These are phyloP conservation scores for Apodemus agrarius DNA, from an alignment of 2,797 vertebrate species.

Conservation along the genomic window DNA sequence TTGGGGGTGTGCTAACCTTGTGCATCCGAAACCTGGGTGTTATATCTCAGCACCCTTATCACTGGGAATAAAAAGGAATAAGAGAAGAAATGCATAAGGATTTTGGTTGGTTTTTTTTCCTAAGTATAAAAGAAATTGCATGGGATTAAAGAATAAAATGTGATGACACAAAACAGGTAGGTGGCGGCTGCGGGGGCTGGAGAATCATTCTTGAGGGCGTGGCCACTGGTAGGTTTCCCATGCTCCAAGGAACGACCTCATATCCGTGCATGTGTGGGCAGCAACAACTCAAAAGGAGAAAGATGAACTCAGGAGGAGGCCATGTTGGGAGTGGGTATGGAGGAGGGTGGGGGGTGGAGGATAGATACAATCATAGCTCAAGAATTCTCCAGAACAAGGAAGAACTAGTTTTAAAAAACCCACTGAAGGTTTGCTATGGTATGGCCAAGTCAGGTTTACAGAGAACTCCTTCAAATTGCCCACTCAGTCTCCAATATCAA, in stretches of 20 bases:
- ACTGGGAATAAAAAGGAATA: neutral
- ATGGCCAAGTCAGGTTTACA: neutral
- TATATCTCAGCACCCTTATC: neutral
- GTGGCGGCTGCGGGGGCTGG: too few species aligned
- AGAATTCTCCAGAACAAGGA: neutral
- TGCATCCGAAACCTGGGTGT: neutral
- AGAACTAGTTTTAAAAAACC: neutral
- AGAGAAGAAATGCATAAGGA: neutral
- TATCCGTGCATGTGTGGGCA: neutral
- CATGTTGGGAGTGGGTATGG: neutral
- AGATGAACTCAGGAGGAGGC: neutral
- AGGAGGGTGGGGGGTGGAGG: neutral
- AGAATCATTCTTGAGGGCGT: neutral
- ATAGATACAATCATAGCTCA: neutral
- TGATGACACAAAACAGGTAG: neutral
- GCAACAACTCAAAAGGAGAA: neutral
- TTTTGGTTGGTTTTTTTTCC: slow-evolving; percentile 34
- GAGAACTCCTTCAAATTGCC: slow-evolving; percentile 6
- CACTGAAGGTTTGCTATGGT: neutral
- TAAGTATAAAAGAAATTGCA: slow-evolving; percentile 32
- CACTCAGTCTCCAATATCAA: slow-evolving; percentile 11
- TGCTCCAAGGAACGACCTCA: too few species aligned
- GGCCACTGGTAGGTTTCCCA: neutral
- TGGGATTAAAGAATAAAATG: slow-evolving; percentile 29
- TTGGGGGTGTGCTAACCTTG: neutral